Evolutionary conservation across 53 echinoderm and acorn worm genomes (phyloP).

Genomic region (Zoroaster sp.): DNA sequence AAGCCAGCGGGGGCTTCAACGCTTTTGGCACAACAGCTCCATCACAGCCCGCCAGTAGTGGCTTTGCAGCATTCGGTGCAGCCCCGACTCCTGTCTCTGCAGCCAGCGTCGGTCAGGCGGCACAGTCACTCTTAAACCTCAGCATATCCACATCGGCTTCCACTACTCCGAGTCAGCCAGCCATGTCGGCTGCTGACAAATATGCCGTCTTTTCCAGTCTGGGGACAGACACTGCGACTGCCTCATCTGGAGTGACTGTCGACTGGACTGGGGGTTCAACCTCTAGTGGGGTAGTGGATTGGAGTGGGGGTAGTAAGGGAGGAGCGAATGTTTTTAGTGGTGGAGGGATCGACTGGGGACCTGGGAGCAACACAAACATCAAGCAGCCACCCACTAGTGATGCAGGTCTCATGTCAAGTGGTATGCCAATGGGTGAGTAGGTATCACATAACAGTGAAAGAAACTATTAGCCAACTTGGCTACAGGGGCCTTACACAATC

Average conservation of each 20-base stretch:
- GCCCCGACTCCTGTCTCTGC: constrained; percentile 42
- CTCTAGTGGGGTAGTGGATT: constrained; percentile 15
- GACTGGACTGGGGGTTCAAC: constrained; percentile 15
- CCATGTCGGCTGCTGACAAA: constrained; percentile 55
- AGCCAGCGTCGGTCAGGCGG: constrained; percentile 19
- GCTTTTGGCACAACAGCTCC: constrained; percentile 65
- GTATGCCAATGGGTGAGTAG: constrained; percentile 32
- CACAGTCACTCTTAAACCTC: constrained; percentile 53
- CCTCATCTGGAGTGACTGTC: background rate
- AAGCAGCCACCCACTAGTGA: constrained; percentile 46
- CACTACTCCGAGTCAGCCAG: background rate
- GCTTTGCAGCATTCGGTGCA: constrained; percentile 32
- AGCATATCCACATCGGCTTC: constrained; percentile 28
- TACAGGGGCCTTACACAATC: too few relatives aligned
- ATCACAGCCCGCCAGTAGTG: constrained; percentile 33
- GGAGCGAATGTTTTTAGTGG: constrained; percentile 28
- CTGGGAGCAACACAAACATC: constrained; percentile 58
- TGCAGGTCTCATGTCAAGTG: background rate
- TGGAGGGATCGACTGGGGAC: constrained; percentile 66
- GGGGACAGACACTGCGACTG: background rate
- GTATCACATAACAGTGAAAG: too few relatives aligned
- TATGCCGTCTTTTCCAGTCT: constrained; percentile 75
- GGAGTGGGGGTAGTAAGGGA: constrained; percentile 29
- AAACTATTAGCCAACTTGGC: too few relatives aligned
- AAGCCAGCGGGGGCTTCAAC: constrained; percentile 16